A percentile compares a stretch with the other conserved stretches of the same genome.
phyloP scores from a whole-genome alignment of 2,113 vertebrate species.

The Xiphophorus couchianus region DNA sequence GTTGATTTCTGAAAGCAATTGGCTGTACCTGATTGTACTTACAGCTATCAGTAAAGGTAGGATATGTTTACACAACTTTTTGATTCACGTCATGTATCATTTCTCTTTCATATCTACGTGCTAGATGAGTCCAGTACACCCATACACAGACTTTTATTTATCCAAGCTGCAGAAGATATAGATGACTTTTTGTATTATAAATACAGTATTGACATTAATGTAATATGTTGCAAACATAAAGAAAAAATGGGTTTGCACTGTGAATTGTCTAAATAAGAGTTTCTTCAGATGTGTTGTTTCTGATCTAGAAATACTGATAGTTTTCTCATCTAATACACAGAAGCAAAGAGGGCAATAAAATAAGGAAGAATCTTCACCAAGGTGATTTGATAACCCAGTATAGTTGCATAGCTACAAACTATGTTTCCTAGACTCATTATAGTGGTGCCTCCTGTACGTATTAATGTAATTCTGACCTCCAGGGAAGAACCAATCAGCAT shows the following conservation, averaged over 20 bases:
- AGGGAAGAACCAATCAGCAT: slow-evolving; percentile 98
- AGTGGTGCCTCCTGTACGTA: slow-evolving; percentile 29
- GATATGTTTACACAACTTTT: no score
- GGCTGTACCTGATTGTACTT: no score
- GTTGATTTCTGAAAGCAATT: no score
- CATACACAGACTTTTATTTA: no score
- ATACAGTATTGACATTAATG: background rate
- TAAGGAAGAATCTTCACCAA: background rate
- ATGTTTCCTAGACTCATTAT: slow-evolving; percentile 3
- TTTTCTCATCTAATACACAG: background rate
- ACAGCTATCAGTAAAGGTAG: no score
- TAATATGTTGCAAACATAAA: background rate
- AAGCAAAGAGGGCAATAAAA: background rate
- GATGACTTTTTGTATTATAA: background rate
- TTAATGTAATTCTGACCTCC: slow-evolving; percentile 83
- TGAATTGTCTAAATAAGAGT: background rate
- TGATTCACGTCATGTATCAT: no score
- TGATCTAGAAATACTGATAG: background rate
- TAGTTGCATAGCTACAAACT: background rate
- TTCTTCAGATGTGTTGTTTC: background rate
- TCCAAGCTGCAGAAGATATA: no score
- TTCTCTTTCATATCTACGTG: no score
- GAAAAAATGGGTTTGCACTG: background rate
- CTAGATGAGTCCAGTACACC: no score
- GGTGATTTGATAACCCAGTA: background rate